phyloP scores from a whole-genome alignment of 2,888 invertebrate species.

The Lysandra coridon region DNA sequence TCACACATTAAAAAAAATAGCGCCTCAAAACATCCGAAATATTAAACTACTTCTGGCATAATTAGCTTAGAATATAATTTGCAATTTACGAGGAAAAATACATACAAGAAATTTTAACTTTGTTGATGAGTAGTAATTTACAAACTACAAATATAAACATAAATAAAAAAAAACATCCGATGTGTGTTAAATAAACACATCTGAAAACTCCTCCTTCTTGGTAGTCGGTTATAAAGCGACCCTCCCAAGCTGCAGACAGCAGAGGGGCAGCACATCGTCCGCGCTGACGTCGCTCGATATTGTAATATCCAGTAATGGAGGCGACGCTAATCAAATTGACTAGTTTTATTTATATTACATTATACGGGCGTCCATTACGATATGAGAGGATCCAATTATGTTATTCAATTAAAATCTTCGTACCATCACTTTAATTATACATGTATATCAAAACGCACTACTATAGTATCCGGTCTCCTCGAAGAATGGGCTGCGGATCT shows the following conservation, averaged over 20 bases:
- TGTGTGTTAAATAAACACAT: no score
- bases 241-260: neutral
- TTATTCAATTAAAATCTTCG: conserved; percentile 25
- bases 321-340: conserved; percentile 41
- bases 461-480: neutral
- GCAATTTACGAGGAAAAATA: no score
- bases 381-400: conserved; percentile 25
- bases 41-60: no score
- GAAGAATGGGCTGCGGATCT: neutral
- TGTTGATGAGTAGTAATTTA: no score
- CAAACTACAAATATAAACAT: no score
- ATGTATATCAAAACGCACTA: neutral
- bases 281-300: conserved; percentile 53
- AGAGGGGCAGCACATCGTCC: conserved; percentile 65
- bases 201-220: neutral
- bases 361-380: conserved; percentile 31
- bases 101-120: no score
- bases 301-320: conserved; percentile 49
- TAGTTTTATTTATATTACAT: conserved; percentile 38
- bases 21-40: no score
- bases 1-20: no score
- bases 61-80: no score
- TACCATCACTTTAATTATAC: conserved; percentile 12
- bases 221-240: neutral
- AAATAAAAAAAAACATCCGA: no score